Evolutionary conservation across 2,113 vertebrate genomes (phyloP), one percentile per base, ranked within the genome.

Genomic region (Phalacrocorax brasilianus): DNA sequence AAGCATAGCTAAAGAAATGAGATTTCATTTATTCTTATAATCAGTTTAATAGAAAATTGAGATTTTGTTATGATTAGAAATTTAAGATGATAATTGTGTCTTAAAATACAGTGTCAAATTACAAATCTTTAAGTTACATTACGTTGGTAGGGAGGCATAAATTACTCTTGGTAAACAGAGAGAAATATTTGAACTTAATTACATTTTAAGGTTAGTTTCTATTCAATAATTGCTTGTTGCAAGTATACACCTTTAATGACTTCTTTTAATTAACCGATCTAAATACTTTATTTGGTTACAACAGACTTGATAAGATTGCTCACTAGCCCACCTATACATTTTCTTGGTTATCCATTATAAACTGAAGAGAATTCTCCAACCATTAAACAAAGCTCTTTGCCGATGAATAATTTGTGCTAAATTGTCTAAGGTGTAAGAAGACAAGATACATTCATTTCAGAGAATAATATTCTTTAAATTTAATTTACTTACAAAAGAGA

Each of bases 211-310:
- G 27, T 38, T 77, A 47, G 91, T 92, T 85, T 74, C 68, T 58
- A 45, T 53, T 84, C n/a, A 27, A 3, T 80, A 93, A 93, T 71
- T 86, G 9, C 85, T 92, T 77, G 50, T 92, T 95, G 19, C 22
- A 61, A 84, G 14, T 73, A 80, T 71, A 70, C 42, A 70, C n/a
- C 27, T 88, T 88, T 71, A 96, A 93, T 77, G 44, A 68, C 67
- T 83, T 88, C 23, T 94, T 91, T 89, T 95, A 86, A 95, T 95
- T 94, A 92, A 77, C 88, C 80, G 28, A 19, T 84, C 38, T 91
- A 84, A 92, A 77, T 92, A 92, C 33, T 89, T 88, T 38, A 67
- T 88, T 96, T 96, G 59, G n/a, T 74, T 88, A 80, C 45, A 38
- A 42, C 4, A 1, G 50, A 38, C 42, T 70, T 77, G 62, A 85